Conservation (phyloP, 2,888 invertebrate genomes). For the Brachypalpus laphriformis region DNA sequence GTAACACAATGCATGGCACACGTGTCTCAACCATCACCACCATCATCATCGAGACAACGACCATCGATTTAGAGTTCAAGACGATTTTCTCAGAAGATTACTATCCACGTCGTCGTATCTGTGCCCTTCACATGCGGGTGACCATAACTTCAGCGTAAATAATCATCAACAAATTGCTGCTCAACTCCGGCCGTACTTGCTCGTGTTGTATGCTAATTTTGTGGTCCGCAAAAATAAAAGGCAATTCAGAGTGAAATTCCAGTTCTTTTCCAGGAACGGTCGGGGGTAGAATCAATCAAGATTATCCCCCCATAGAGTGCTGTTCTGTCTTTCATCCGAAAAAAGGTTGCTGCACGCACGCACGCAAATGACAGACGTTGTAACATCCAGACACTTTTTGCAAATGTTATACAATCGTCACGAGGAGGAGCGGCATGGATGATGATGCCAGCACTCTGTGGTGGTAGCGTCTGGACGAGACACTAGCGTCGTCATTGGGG, state of each 20-base stretch:
- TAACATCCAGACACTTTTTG: conserved; percentile 45
- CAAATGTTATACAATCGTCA: conserved; percentile 57
- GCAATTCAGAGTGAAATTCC: conserved; percentile 42
- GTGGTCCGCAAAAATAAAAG: background rate
- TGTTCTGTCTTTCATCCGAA: background rate
- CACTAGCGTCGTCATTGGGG: background rate
- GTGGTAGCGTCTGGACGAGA: conserved; percentile 17
- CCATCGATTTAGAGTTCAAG: conserved; percentile 29
- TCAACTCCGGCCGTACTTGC: conserved; percentile 14
- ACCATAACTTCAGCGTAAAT: conserved; percentile 24
- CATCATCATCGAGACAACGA: conserved; percentile 5
- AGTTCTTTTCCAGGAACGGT: background rate
- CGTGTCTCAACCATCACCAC: conserved; percentile 8
- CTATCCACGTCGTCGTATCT: background rate
- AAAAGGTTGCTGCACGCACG: conserved; percentile 27
- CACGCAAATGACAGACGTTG: conserved; percentile 35
- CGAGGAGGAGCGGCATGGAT: conserved; percentile 23
- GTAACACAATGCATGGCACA: background rate
- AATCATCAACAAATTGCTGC: conserved; percentile 61
- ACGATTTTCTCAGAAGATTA: conserved; percentile 38
- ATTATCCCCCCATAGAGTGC: conserved; percentile 27
- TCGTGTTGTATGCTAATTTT: conserved; percentile 53
- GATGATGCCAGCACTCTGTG: conserved; percentile 21
- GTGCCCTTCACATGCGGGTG: conserved; percentile 47
- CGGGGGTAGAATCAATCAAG: conserved; percentile 40